Conservation (phyloP, 2,113 vertebrate genomes). For the Gallinago media region DNA sequence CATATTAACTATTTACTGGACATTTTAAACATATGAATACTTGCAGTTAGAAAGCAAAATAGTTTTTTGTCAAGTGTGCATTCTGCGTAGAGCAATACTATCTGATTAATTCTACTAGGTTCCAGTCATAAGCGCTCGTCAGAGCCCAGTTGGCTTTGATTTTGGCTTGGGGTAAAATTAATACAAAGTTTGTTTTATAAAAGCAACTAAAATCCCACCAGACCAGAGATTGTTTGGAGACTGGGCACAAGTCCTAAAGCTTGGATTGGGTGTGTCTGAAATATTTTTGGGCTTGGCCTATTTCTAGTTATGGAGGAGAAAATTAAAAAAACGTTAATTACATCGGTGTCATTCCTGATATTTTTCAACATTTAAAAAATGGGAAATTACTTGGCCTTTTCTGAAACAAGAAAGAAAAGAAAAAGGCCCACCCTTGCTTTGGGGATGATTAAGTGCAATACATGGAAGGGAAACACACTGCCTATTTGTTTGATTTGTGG, state of each 20-base stretch:
- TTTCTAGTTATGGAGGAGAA: slow-evolving; percentile 32
- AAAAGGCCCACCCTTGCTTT: slow-evolving; percentile 53
- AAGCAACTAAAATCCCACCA: slow-evolving; percentile 55
- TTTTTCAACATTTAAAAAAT: slow-evolving; percentile 18
- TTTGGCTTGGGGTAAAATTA: slow-evolving; percentile 40
- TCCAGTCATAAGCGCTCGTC: background rate
- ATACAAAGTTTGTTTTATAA: slow-evolving; percentile 52
- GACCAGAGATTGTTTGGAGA: background rate
- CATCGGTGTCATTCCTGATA: background rate
- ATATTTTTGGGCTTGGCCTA: slow-evolving; percentile 13
- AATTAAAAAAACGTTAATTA: slow-evolving; percentile 28
- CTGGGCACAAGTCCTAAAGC: slow-evolving; percentile 41
- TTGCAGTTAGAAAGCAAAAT: background rate
- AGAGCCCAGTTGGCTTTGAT: slow-evolving; percentile 17
- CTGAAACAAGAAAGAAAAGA: slow-evolving; percentile 20
- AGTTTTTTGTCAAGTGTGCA: background rate
- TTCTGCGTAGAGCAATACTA: background rate
- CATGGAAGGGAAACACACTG: background rate
- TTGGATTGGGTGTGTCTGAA: slow-evolving; percentile 51
- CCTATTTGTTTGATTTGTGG: slow-evolving; percentile 7
- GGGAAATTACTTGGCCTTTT: slow-evolving; percentile 22
- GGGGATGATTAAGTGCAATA: slow-evolving; percentile 23
- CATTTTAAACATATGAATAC: background rate
- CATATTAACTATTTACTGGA: background rate
- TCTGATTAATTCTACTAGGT: background rate